A percentile compares a stretch with the other conserved stretches of the same genome.
phyloP scores from a whole-genome alignment of 1,140 invertebrate genomes.

The Orussus abietinus region DNA sequence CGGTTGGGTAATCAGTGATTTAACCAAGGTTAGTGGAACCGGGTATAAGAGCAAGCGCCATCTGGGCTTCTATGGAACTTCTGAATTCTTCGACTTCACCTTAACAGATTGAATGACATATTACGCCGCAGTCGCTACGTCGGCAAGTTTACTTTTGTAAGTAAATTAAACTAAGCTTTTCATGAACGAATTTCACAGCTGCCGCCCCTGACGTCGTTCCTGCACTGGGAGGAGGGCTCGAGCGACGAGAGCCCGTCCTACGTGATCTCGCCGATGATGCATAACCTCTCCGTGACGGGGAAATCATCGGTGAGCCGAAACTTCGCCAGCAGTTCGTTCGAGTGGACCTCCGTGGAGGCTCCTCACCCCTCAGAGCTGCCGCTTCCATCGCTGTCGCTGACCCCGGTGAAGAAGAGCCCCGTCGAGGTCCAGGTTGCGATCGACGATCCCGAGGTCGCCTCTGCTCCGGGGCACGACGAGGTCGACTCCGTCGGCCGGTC shows the following conservation, averaged over 20 bases:
- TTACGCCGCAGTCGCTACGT: background rate
- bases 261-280: conserved; percentile 46
- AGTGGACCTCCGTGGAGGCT: conserved; percentile 37
- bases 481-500: conserved; percentile 29
- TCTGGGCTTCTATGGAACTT: no score
- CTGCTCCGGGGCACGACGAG: conserved; percentile 17
- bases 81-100: background rate
- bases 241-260: conserved; percentile 26
- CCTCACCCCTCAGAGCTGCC: conserved; percentile 50
- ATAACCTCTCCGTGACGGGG: conserved; percentile 41
- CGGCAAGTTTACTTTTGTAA: background rate
- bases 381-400: conserved; percentile 42
- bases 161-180: conserved; percentile 7
- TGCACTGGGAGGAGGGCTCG: conserved; percentile 34
- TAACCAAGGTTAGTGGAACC: conserved; percentile 26
- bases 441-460: conserved; percentile 15
- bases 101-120: background rate
- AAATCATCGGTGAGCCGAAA: conserved; percentile 46
- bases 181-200: conserved; percentile 25
- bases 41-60: no score
- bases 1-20: conserved; percentile 25
- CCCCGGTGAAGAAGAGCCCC: conserved; percentile 33
- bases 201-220: conserved; percentile 38
- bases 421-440: conserved; percentile 7
- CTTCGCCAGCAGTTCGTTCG: conserved; percentile 37